A percentile compares a stretch with the other conserved stretches of the same genome.
Evolutionary conservation across 2,888 invertebrate genomes (phyloP).

Genomic region (Cantharis flavilabris): DNA sequence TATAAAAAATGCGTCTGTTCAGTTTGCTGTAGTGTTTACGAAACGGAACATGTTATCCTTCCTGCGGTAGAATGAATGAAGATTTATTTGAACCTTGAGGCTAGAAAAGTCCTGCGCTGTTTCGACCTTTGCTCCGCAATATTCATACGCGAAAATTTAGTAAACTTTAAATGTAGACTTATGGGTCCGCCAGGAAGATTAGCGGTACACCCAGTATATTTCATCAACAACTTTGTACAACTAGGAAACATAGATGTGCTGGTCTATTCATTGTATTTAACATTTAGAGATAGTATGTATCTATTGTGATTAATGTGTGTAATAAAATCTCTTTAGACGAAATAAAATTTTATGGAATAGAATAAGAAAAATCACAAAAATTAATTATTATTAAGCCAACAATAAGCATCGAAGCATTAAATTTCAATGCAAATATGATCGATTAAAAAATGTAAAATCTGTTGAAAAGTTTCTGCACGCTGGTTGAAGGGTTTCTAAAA

Average conservation of each 20-base stretch:
- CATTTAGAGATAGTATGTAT: not conserved
- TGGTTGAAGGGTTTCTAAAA: conserved; percentile 32
- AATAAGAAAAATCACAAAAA: not conserved
- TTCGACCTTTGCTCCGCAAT: conserved; percentile 20
- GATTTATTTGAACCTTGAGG: conserved; percentile 29
- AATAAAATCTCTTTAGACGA: not conserved
- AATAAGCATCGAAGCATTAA: not conserved
- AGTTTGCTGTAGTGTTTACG: conserved; percentile 17
- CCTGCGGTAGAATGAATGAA: conserved; percentile 22
- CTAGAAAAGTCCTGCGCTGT: conserved; percentile 25
- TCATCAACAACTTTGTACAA: conserved; percentile 16
- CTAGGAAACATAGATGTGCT: not conserved
- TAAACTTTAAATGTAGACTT: conserved; percentile 29
- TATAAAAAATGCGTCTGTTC: conserved; percentile 16
- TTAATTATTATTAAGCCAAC: not conserved
- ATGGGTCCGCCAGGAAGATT: conserved; percentile 24
- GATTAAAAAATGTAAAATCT: conserved; percentile 22
- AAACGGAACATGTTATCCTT: conserved; percentile 24
- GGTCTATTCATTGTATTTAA: not conserved
- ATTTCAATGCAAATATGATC: conserved; percentile 6
- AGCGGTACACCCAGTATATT: conserved; percentile 6
- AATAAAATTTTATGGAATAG: not conserved
- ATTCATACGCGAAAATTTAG: conserved; percentile 24
- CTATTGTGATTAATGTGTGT: not conserved
- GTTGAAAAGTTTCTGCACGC: conserved; percentile 13